Evolutionary conservation across 2,888 invertebrate genomes (phyloP).

Genomic region (Sarcophaga caerulescens): DNA sequence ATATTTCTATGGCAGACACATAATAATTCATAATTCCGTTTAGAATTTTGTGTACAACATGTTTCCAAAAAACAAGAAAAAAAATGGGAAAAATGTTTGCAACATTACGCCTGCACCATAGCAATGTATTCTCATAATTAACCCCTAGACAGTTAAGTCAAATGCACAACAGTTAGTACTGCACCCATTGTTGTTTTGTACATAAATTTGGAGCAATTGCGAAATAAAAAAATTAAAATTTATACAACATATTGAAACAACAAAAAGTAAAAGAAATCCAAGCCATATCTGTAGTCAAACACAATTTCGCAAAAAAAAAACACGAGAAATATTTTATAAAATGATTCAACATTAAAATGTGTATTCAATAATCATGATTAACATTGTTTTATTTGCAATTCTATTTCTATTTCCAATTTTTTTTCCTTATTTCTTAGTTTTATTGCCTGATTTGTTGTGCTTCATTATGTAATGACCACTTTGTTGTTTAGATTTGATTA

Average conservation of each 20-base stretch:
- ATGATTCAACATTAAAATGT: slow-evolving; percentile 13
- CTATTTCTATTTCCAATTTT: background rate
- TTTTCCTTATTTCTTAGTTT: background rate
- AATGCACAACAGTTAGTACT: slow-evolving; percentile 24
- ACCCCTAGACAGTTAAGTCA: background rate
- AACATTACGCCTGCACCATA: slow-evolving; percentile 49
- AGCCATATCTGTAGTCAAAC: slow-evolving; percentile 9
- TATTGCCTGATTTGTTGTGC: slow-evolving; percentile 8
- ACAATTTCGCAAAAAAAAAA: slow-evolving; percentile 2
- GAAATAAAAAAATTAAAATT: slow-evolving; percentile 13
- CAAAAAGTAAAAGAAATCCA: no score
- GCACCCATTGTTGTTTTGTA: slow-evolving; percentile 59
- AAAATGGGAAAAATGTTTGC: background rate
- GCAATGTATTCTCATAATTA: slow-evolving; percentile 50
- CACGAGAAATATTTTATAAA: background rate
- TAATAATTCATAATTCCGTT: slow-evolving; percentile 52
- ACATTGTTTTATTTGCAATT: slow-evolving; percentile 13
- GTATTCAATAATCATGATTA: slow-evolving; percentile 13
- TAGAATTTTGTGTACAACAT: slow-evolving; percentile 19
- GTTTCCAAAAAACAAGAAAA: background rate
- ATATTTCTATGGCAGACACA: slow-evolving; percentile 41
- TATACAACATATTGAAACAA: background rate
- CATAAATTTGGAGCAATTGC: slow-evolving; percentile 61
- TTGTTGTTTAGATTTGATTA: slow-evolving; percentile 18
- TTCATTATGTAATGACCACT: slow-evolving; percentile 25